A percentile compares a stretch with the other conserved stretches of the same genome.
phyloP scores from a whole-genome alignment of 2,888 invertebrate genomes.

The Drosophila ustulata region DNA sequence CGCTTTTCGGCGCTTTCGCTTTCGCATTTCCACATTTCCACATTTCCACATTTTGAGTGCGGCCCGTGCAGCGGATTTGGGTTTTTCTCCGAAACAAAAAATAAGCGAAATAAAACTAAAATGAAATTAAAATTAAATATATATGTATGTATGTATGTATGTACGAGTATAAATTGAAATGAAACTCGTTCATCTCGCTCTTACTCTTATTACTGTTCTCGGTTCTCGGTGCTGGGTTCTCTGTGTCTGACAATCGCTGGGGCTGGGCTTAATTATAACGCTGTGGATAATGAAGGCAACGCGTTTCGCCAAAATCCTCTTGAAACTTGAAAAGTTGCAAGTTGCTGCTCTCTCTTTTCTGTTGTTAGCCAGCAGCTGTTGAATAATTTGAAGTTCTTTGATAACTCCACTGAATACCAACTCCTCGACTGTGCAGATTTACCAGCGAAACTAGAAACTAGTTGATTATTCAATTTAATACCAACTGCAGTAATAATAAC shows the following conservation, averaged over 20 bases:
- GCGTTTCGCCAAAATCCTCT: slow-evolving; percentile 6
- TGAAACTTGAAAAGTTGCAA: slow-evolving; percentile 3
- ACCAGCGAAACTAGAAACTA: background rate
- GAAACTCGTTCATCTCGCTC: slow-evolving; percentile 25
- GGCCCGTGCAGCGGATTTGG: slow-evolving; percentile 29
- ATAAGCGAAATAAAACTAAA: slow-evolving; percentile 24
- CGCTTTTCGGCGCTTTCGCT: slow-evolving; percentile 16
- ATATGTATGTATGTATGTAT: background rate
- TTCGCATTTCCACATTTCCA: background rate
- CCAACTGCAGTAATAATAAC: too few species aligned
- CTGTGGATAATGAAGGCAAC: slow-evolving; percentile 15
- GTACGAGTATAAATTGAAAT: slow-evolving; percentile 41
- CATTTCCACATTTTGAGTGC: background rate
- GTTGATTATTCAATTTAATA: background rate
- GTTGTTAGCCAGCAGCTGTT: background rate
- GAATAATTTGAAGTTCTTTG: slow-evolving; percentile 1
- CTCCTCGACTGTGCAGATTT: background rate
- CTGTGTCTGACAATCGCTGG: slow-evolving; percentile 32
- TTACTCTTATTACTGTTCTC: background rate
- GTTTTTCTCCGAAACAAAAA: slow-evolving; percentile 13
- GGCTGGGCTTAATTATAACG: slow-evolving; percentile 29
- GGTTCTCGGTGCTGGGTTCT: background rate
- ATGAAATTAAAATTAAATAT: slow-evolving; percentile 38
- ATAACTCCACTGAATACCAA: background rate
- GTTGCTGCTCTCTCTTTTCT: background rate